Evolutionary conservation across 2,797 vertebrate genomes (phyloP).

Genomic region (Mallotus villosus): DNA sequence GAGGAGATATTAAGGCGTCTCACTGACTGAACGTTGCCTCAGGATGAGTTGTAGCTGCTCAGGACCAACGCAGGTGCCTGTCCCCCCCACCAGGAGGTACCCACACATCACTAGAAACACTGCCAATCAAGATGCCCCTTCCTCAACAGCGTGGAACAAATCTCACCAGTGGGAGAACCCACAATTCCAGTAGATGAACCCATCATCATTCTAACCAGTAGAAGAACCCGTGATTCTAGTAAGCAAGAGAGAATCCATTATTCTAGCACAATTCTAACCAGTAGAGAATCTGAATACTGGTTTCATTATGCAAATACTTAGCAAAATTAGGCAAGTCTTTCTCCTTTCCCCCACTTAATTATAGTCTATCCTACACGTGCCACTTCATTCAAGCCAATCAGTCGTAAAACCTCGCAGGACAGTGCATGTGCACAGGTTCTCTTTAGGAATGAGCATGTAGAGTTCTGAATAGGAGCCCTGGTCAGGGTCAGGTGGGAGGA

Average conservation of each 20-base stretch:
- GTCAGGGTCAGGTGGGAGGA: background rate
- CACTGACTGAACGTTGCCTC: constrained; percentile 70
- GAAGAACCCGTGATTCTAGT: no score
- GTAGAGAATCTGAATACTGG: background rate
- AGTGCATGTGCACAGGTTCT: background rate
- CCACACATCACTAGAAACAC: constrained; percentile 12
- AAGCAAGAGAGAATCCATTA: no score
- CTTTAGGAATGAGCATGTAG: background rate
- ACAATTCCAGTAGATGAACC: no score
- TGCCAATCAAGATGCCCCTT: background rate
- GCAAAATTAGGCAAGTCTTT: background rate
- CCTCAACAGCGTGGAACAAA: no score
- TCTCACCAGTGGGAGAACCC: background rate
- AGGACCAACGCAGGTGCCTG: constrained; percentile 34
- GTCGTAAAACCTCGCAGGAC: background rate
- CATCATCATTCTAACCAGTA: no score
- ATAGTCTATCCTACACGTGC: constrained; percentile 4
- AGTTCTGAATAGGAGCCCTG: constrained; percentile 19
- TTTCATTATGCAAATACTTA: background rate
- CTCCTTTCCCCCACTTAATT: constrained; percentile 1
- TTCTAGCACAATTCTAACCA: background rate
- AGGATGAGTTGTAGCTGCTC: constrained; percentile 68
- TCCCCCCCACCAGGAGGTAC: constrained; percentile 25
- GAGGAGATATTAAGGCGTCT: constrained; percentile 69
- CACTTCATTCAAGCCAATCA: constrained; percentile 4